A percentile compares a stretch with the other conserved stretches of the same genome.
Conservation (phyloP, 2,888 invertebrate genomes). For the Himalopsyche tibetana region DNA sequence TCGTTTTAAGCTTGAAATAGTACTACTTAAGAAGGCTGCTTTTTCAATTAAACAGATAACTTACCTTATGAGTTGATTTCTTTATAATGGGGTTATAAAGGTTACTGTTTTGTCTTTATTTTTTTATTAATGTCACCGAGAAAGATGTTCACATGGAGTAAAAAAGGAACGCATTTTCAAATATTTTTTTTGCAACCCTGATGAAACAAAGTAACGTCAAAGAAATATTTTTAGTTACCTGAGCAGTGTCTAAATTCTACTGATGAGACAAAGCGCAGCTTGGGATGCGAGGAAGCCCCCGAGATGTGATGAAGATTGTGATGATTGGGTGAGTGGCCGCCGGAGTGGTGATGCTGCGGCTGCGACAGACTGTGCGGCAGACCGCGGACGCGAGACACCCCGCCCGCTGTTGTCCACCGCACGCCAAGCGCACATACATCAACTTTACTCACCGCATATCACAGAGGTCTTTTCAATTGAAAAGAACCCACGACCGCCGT, state of each 20-base stretch:
- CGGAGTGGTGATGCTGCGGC: constrained; percentile 48
- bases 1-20: no score
- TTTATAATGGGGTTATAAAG: no score
- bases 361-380: constrained; percentile 68
- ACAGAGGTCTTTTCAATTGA: background rate
- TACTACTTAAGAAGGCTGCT: no score
- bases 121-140: no score
- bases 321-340: constrained; percentile 65
- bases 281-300: constrained; percentile 73
- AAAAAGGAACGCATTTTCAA: no score
- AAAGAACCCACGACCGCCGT: background rate
- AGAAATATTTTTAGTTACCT: constrained; percentile 72
- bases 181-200: no score
- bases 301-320: constrained; percentile 70
- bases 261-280: constrained; percentile 88
- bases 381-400: constrained; percentile 41
- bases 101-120: no score
- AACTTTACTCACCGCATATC: constrained; percentile 10
- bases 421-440: constrained; percentile 35
- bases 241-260: constrained; percentile 89
- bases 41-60: no score
- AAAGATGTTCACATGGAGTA: no score
- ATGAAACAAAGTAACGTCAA: background rate
- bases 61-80: no score
- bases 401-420: constrained; percentile 12